Conservation (phyloP, 2,797 vertebrate genomes). For the Pipistrellus pygmaeus region DNA sequence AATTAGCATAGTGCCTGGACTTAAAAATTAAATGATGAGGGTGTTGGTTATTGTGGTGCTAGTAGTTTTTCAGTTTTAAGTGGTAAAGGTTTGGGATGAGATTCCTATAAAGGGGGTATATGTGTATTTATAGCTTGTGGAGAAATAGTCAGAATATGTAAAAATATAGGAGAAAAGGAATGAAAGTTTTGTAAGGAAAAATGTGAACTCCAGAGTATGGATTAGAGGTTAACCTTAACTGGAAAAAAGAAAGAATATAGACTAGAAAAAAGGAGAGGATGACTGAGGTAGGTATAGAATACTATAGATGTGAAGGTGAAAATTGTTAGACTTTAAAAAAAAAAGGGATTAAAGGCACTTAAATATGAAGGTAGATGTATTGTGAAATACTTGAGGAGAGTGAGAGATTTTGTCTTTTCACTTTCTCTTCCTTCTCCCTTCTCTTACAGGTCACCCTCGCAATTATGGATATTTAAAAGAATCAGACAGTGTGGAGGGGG, state of each 20-base stretch:
- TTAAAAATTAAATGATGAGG: neutral
- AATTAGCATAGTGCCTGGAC: neutral
- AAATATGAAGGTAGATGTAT: neutral
- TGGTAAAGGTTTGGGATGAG: neutral
- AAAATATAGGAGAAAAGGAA: neutral
- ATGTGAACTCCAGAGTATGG: neutral
- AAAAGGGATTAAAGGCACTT: neutral
- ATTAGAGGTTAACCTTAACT: constrained; percentile 13
- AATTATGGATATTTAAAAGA: constrained; percentile 98
- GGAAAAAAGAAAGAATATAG: neutral
- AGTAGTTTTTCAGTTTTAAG: neutral
- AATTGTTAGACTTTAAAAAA: neutral
- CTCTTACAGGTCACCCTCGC: constrained; percentile 91
- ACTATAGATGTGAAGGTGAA: neutral
- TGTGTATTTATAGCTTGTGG: constrained; percentile 32
- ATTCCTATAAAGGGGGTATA: neutral
- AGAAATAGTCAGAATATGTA: neutral
- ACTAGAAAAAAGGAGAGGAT: neutral
- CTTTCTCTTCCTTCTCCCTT: constrained; percentile 65
- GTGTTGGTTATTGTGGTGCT: neutral
- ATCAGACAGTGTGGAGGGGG: constrained; percentile 89
- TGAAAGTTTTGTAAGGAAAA: constrained; percentile 44
- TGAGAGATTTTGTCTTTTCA: constrained; percentile 37
- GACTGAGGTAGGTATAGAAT: neutral
- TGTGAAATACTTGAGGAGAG: constrained; percentile 31